Evolutionary conservation across 2,888 invertebrate species (phyloP).

Genomic region (Philhelius pedissequus): DNA sequence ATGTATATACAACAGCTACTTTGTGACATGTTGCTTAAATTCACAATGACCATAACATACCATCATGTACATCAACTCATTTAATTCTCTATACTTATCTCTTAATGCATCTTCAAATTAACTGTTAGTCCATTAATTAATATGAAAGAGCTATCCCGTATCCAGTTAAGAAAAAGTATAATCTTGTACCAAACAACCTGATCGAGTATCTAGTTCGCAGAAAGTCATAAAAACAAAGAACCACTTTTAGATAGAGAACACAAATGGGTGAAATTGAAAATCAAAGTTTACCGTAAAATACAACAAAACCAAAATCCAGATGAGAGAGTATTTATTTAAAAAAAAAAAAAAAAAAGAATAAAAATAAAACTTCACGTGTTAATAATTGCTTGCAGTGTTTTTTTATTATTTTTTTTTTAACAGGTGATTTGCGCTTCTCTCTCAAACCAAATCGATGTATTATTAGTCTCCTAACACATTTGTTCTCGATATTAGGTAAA

Average conservation of each 20-base stretch:
- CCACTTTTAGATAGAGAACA: neutral
- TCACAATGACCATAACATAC: conserved; percentile 53
- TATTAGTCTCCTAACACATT: conserved; percentile 33
- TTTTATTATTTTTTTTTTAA: neutral
- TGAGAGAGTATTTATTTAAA: conserved; percentile 14
- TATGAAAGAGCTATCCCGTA: neutral
- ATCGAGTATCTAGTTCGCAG: conserved; percentile 33
- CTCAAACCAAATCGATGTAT: neutral
- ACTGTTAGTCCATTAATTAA: neutral
- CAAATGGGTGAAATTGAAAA: conserved; percentile 19
- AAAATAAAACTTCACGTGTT: conserved; percentile 29
- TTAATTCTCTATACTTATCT: neutral
- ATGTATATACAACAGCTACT: neutral
- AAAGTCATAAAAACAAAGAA: neutral
- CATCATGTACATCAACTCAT: neutral
- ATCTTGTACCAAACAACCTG: neutral
- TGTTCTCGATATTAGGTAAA: conserved; percentile 35
- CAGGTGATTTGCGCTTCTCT: conserved; percentile 37
- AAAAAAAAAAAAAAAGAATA: neutral
- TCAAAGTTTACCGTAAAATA: conserved; percentile 23
- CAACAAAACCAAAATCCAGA: neutral
- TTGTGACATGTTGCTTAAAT: neutral
- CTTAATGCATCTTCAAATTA: conserved; percentile 5
- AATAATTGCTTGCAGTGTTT: conserved; percentile 45
- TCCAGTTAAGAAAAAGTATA: neutral